phyloP scores from a whole-genome alignment of 2,113 vertebrate genomes.

The Oophaga pumilio region DNA sequence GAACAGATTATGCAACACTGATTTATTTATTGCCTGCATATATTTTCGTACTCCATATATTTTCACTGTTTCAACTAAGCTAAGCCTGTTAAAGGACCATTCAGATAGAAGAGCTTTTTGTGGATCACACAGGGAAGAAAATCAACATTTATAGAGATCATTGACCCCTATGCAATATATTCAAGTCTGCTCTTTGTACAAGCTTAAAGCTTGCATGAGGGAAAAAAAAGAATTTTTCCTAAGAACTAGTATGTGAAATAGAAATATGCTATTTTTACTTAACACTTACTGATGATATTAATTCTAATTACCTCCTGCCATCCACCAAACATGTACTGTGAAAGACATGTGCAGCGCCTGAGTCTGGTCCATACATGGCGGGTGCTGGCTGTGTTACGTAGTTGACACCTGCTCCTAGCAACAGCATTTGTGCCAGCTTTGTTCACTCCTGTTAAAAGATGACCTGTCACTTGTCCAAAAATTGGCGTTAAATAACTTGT shows the following conservation, averaged over 20 bases:
- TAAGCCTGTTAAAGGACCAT: not conserved
- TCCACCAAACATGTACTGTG: too few relatives aligned
- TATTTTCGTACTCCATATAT: not conserved
- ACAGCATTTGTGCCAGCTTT: too few relatives aligned
- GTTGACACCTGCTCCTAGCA: too few relatives aligned
- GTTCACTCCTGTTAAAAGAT: too few relatives aligned
- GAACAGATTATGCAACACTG: not conserved
- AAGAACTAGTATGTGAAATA: not conserved
- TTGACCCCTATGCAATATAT: slow-evolving; percentile 1
- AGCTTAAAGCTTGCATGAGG: not conserved
- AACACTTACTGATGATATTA: not conserved
- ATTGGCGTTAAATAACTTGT: too few relatives aligned
- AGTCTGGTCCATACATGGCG: too few relatives aligned
- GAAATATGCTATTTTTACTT: not conserved
- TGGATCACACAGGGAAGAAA: not conserved
- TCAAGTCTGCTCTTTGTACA: not conserved
- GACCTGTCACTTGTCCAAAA: too few relatives aligned
- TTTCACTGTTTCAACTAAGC: not conserved
- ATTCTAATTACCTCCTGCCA: not conserved
- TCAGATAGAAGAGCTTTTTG: not conserved
- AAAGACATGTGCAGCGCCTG: too few relatives aligned
- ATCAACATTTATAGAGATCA: slow-evolving; percentile 8
- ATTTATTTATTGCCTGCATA: slow-evolving; percentile 1
- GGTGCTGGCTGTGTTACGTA: too few relatives aligned
- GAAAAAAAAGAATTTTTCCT: not conserved